Percentiles rank a stretch among this genome's conserved stretches.
Evolutionary conservation across 2,888 invertebrate species (phyloP).

Genomic region (Agrypnus murinus): DNA sequence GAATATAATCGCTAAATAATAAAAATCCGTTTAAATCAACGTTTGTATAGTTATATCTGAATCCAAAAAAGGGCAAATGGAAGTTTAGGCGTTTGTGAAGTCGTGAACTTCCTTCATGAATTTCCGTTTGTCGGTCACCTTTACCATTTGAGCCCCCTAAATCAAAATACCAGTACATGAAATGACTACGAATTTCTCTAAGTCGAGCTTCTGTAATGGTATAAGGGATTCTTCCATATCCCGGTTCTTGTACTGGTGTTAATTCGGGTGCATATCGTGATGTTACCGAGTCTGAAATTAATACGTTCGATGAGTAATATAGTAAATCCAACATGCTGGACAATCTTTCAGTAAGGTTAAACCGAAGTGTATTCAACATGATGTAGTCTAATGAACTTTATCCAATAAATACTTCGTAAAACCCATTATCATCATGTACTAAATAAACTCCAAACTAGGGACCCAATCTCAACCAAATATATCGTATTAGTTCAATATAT

Average conservation of each 20-base stretch:
- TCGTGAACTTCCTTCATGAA: constrained; percentile 88
- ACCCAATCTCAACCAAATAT: no score
- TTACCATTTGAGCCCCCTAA: constrained; percentile 80
- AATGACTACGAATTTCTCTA: constrained; percentile 79
- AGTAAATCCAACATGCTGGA: no score
- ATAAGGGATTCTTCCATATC: no score
- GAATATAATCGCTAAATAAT: constrained; percentile 94
- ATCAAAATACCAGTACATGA: constrained; percentile 93
- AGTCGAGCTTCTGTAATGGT: constrained; percentile 80
- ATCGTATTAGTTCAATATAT: no score
- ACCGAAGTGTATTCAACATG: no score
- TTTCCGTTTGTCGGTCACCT: constrained; percentile 88
- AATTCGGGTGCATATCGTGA: constrained; percentile 72
- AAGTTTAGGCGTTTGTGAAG: constrained; percentile 95
- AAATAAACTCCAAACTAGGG: no score
- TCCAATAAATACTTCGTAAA: no score
- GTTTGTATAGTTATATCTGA: constrained; percentile 93
- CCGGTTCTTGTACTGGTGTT: constrained; percentile 72
- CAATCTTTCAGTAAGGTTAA: no score
- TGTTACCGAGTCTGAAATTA: constrained; percentile 69
- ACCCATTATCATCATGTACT: no score
- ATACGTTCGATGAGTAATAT: no score
- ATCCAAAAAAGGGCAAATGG: constrained; percentile 94
- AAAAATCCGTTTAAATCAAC: constrained; percentile 74
- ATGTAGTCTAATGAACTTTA: no score